Evolutionary conservation across 2,797 vertebrate genomes (phyloP), one percentile per base, ranked within the genome.

Genomic region (Lithobates pipiens): DNA sequence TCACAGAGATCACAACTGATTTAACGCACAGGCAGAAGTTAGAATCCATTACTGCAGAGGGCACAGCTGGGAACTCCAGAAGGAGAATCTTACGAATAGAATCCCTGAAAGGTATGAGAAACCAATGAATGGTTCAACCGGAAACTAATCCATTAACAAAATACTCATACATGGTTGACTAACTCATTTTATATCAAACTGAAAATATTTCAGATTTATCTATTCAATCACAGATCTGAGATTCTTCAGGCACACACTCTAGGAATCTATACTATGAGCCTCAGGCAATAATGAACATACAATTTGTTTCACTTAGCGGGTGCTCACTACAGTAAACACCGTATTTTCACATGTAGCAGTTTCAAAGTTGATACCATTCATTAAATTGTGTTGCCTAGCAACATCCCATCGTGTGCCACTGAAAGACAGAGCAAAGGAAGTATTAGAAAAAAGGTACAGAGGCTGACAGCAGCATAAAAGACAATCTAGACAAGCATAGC

Each of bases 311-410:
- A 42, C 25, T 81, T 63, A 71, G 72, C 57, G 21, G 34, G 36
- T 44, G 32, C 71, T 50, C 3, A 13, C 46, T 7, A 44, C 80
- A 76, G 84, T 85, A 85, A 85, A 81, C 72, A 85, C 32, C 72
- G 75, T 27, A 68, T 76, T 46, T 63, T 65, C 65, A 61, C 81
- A 81, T 79, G 76, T 67, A 67, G 39, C 36, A 36, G 34, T 32
- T 39, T 32, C 32, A 36, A 21, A 71, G n/a, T 76, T 32, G 39
- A 46, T 50, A 39, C 79, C 85, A 86, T 86, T 86, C 85, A 86
- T 86, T 86, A 86, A 82, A 86, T 76, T 76, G 36, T n/a, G 85
- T 82, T 86, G 65, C 85, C 61, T 44, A 77, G 85, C 67, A 86
- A 86, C 85, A 63, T 13, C 27, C 63, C 25, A 81, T 67, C 75